phyloP scores from a whole-genome alignment of 2,888 invertebrate species.

The Pomacea canaliculata region DNA sequence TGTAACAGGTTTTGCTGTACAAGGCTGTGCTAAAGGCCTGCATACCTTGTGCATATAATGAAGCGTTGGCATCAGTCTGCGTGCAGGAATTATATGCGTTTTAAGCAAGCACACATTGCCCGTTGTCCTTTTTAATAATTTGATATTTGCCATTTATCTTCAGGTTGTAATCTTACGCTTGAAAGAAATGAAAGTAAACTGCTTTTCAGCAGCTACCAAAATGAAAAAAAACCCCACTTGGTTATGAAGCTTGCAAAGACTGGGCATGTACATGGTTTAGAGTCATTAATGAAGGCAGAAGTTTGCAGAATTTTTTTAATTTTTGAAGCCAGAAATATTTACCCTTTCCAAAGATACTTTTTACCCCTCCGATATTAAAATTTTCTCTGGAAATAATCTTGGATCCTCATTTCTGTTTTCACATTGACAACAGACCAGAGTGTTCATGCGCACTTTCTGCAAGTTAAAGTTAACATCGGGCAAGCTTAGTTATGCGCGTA shows the following conservation, averaged over 20 bases:
- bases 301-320: neutral
- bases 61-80: no score
- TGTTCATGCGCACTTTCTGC: constrained; percentile 7
- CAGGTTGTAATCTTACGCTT: no score
- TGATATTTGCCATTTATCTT: no score
- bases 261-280: constrained; percentile 7
- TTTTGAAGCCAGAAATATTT: neutral
- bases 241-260: neutral
- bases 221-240: no score
- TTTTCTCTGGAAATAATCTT: neutral
- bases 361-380: no score
- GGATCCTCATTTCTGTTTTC: constrained; percentile 1
- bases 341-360: no score
- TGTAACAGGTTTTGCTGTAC: neutral
- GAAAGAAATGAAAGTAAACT: no score
- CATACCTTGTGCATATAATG: neutral
- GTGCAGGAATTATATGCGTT: no score
- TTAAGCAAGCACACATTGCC: no score
- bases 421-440: constrained; percentile 1
- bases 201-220: no score
- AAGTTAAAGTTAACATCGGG: neutral
- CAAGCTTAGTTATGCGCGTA: no score
- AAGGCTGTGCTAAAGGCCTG: neutral
- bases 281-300: constrained; percentile 10
- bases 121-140: no score